A percentile compares a stretch with the other conserved stretches of the same genome.
These are phyloP conservation scores for Stichodactyla helianthus DNA, from an alignment of 64 coral and sea anemone genomes.

Conservation along the genomic window DNA sequence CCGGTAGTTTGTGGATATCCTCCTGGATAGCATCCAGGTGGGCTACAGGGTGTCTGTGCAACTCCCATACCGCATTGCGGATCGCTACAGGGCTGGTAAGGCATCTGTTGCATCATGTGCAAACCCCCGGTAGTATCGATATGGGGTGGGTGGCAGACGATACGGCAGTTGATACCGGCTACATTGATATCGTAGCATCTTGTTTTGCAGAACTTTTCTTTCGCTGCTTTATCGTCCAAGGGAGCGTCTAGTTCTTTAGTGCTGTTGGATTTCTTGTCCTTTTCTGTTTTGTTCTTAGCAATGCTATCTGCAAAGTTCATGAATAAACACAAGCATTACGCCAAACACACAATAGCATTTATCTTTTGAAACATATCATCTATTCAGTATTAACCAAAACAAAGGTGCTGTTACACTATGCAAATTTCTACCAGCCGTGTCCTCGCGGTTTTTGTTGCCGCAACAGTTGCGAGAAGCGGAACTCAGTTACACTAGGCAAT, in stretches of 20 bases:
- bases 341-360: no score
- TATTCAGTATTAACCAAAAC: no score
- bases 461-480: no score
- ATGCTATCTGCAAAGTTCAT: background rate
- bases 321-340: background rate
- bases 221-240: background rate
- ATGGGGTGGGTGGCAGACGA: slow-evolving; percentile 54
- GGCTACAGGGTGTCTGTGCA: slow-evolving; percentile 20
- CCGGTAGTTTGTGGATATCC: background rate
- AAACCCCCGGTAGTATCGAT: slow-evolving; percentile 34
- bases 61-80: slow-evolving; percentile 12
- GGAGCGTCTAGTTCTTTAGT: background rate
- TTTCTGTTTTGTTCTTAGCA: background rate
- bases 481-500: no score
- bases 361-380: no score
- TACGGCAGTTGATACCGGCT: slow-evolving; percentile 44
- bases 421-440: no score
- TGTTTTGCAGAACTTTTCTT: slow-evolving; percentile 47
- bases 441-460: no score
- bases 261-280: background rate
- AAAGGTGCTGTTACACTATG: no score
- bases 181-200: slow-evolving; percentile 49
- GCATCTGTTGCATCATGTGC: slow-evolving; percentile 34
- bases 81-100: slow-evolving; percentile 19
- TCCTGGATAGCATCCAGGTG: slow-evolving; percentile 16